Percentiles rank a stretch among this genome's conserved stretches.
phyloP scores from a whole-genome alignment of 2,113 vertebrate species.

The Tympanuchus pallidicinctus region DNA sequence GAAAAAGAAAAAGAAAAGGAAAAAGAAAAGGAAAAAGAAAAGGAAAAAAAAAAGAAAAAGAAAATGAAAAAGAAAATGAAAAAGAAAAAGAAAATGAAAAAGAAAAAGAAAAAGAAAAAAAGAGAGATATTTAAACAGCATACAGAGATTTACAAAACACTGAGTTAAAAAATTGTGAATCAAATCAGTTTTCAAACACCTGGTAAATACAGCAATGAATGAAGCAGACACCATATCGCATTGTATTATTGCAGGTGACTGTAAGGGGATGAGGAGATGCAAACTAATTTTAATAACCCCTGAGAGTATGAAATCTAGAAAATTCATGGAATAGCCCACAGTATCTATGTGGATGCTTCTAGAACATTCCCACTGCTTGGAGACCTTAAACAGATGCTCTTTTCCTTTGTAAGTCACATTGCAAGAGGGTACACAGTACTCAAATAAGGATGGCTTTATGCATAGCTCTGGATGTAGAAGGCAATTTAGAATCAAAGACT shows the following conservation, averaged over 20 bases:
- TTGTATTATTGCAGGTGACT: not conserved
- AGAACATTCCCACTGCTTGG: not conserved
- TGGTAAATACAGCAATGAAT: not conserved
- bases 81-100: too few species aligned
- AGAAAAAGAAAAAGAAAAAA: not conserved
- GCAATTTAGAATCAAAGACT: not conserved
- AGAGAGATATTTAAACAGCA: not conserved
- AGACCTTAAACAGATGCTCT: not conserved
- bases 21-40: too few species aligned
- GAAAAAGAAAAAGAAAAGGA: too few species aligned
- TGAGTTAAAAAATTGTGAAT: not conserved
- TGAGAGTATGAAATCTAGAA: not conserved
- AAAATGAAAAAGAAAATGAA: too few species aligned
- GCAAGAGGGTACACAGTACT: not conserved
- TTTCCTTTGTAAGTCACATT: not conserved
- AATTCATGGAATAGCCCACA: not conserved
- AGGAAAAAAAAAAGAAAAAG: too few species aligned
- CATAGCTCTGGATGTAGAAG: not conserved
- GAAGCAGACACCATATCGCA: not conserved
- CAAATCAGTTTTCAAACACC: not conserved
- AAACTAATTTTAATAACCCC: not conserved
- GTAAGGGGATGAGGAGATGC: not conserved
- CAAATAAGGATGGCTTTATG: not conserved
- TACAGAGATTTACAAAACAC: not conserved
- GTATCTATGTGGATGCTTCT: not conserved